These are phyloP conservation scores for Ligdia adustata DNA, from an alignment of 2,888 invertebrate genomes.

Conservation along the genomic window DNA sequence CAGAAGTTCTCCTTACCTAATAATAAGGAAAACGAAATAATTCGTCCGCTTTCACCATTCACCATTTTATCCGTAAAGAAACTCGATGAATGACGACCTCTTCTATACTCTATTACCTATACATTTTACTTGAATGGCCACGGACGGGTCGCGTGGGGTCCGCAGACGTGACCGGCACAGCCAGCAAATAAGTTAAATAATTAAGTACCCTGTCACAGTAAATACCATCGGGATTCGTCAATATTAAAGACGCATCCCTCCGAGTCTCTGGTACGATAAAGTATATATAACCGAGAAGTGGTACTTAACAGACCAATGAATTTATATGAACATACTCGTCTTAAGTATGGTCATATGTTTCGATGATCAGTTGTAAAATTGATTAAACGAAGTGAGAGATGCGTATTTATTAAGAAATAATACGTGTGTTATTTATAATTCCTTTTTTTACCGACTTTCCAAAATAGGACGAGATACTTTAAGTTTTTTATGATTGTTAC, in stretches of 20 bases:
- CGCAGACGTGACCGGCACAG: slow-evolving; percentile 16
- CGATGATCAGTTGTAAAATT: no score
- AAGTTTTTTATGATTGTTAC: no score
- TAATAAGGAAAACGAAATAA: slow-evolving; percentile 1
- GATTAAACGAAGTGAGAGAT: no score
- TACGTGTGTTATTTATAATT: no score
- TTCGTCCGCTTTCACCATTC: background rate
- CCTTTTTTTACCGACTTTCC: no score
- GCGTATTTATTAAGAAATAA: no score
- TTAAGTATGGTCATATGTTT: no score
- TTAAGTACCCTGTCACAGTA: slow-evolving; percentile 12
- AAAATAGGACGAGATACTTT: no score
- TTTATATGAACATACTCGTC: no score
- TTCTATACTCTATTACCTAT: slow-evolving; percentile 7
- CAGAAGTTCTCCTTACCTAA: background rate
- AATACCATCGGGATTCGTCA: background rate
- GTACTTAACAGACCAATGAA: no score
- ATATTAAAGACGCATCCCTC: background rate
- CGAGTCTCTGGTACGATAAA: no score
- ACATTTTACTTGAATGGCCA: slow-evolving; percentile 15
- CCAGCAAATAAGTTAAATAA: slow-evolving; percentile 12
- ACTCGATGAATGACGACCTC: slow-evolving; percentile 12
- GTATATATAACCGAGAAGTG: no score
- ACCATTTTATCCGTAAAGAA: slow-evolving; percentile 1
- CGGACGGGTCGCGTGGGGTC: slow-evolving; percentile 13